These are phyloP conservation scores for Anas acuta DNA, from an alignment of 2,797 vertebrate species.

Conservation along the genomic window DNA sequence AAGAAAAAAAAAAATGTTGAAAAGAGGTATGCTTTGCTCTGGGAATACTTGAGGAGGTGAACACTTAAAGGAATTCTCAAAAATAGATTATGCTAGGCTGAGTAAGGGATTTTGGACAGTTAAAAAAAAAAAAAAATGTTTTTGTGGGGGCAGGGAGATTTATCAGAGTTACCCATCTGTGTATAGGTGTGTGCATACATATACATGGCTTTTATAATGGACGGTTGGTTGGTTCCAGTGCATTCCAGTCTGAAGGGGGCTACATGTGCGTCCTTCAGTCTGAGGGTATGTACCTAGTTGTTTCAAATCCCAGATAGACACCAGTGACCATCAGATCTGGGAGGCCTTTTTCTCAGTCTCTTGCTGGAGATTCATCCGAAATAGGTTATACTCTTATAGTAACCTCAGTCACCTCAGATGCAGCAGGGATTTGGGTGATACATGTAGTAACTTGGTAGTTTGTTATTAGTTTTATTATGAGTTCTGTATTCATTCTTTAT, in stretches of 20 bases:
- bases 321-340: not conserved
- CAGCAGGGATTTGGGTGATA: not conserved
- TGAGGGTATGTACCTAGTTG: not conserved
- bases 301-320: not conserved
- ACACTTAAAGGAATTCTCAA: not conserved
- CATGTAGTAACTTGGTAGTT: not conserved
- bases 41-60: not conserved
- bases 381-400: not conserved
- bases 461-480: not conserved
- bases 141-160: rapidly evolving
- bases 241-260: rapidly evolving
- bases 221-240: not conserved
- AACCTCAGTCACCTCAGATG: not conserved
- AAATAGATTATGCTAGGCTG: not conserved
- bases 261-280: not conserved
- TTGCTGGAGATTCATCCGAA: not conserved
- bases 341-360: not conserved
- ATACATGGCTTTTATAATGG: not conserved
- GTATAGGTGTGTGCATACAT: not conserved
- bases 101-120: not conserved
- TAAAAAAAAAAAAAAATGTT: not conserved
- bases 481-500: not conserved
- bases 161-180: not conserved
- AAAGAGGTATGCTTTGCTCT: not conserved
- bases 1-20: not conserved